A percentile compares a stretch with the other conserved stretches of the same genome.
Evolutionary conservation across 2,797 vertebrate species (phyloP).

Genomic region (Masticophis lateralis): DNA sequence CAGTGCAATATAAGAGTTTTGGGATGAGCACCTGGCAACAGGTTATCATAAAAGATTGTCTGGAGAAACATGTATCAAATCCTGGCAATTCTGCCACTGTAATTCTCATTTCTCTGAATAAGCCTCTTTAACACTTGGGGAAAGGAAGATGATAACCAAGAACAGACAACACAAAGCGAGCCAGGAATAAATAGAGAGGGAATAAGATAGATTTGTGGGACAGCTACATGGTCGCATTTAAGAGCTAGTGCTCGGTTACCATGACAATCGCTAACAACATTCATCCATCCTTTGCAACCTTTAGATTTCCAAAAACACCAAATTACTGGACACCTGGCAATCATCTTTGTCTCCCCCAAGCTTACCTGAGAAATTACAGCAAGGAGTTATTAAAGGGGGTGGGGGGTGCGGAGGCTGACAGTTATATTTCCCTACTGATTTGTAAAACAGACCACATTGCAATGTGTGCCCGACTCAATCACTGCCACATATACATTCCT

Average conservation of each 20-base stretch:
- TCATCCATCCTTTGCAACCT: conserved; percentile 69
- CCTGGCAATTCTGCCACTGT: background rate
- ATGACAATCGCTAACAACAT: conserved; percentile 67
- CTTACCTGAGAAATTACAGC: conserved; percentile 56
- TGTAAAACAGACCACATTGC: background rate
- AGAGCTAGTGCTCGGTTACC: conserved; percentile 67
- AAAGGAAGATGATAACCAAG: conserved; percentile 46
- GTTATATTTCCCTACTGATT: conserved; percentile 36
- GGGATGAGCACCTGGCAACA: background rate
- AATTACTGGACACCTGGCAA: conserved; percentile 58
- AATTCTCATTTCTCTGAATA: conserved; percentile 3
- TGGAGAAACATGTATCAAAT: background rate
- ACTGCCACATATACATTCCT: too few species aligned
- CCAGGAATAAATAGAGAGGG: conserved; percentile 53
- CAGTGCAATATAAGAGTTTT: too few species aligned
- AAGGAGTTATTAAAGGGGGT: conserved; percentile 58
- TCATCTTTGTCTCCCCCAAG: conserved; percentile 34
- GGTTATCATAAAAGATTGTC: background rate
- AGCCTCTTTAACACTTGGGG: background rate
- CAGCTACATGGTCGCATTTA: conserved; percentile 68
- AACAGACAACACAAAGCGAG: conserved; percentile 62
- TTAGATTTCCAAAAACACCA: conserved; percentile 56
- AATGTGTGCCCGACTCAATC: background rate
- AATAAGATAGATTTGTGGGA: conserved; percentile 64
- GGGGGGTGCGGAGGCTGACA: conserved; percentile 18